phyloP scores from a whole-genome alignment of 92 coral and sea anemone species.

The Porites cylindrica region DNA sequence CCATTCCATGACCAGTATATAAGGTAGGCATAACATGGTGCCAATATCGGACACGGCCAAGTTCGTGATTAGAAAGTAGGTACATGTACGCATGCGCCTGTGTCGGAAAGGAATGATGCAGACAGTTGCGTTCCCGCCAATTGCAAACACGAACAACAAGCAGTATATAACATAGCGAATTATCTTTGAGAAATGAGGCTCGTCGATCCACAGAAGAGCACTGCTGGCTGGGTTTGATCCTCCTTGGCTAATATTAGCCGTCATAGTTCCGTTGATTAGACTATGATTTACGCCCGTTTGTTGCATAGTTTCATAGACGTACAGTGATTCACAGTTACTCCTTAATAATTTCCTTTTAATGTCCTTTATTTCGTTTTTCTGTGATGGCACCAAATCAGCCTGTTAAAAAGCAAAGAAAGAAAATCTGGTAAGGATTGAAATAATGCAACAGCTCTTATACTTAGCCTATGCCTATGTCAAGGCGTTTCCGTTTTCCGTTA shows the following conservation, averaged over 20 bases:
- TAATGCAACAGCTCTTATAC: too few species aligned
- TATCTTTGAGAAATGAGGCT: slow-evolving; percentile 70
- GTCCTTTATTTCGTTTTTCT: neutral
- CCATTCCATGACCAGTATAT: slow-evolving; percentile 61
- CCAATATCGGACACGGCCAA: slow-evolving; percentile 87
- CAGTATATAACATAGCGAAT: slow-evolving; percentile 69
- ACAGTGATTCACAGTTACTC: neutral
- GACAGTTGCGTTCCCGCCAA: slow-evolving; percentile 82
- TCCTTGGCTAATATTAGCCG: slow-evolving; percentile 13
- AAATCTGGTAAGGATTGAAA: too few species aligned
- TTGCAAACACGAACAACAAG: slow-evolving; percentile 66
- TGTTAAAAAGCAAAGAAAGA: too few species aligned
- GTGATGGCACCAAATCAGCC: too few species aligned
- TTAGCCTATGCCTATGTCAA: too few species aligned
- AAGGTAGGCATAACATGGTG: slow-evolving; percentile 81
- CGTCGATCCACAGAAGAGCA: neutral
- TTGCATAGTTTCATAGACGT: neutral
- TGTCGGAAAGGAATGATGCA: slow-evolving; percentile 77
- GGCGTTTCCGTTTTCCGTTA: too few species aligned
- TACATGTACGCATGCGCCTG: slow-evolving; percentile 86
- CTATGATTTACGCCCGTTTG: neutral
- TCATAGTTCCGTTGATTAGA: slow-evolving; percentile 4
- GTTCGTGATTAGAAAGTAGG: slow-evolving; percentile 84
- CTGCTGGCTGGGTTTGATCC: neutral
- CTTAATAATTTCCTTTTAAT: neutral